Base-by-base conservation (phyloP, 2,113 vertebrate genomes). In the Eurystomus gularis region DNA sequence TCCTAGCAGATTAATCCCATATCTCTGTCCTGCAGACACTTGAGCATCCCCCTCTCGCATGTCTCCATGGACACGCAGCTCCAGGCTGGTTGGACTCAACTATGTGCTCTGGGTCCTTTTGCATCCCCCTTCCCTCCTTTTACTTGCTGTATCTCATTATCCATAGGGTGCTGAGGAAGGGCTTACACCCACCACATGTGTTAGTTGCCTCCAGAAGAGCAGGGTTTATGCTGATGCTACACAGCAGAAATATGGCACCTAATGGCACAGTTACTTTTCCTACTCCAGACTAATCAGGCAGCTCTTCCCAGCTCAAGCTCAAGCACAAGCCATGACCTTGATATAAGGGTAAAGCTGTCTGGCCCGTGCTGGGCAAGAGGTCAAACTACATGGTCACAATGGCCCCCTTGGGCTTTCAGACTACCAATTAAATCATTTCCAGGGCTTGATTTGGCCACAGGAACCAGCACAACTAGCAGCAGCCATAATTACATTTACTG, bases 391-490 rank as follows among this genome's bases (percentile, higher is more conserved):
- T 31, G 60, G 66, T 75, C 90, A 61, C 7, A 0, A 68, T 2
- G 2, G 39, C 19, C 77, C 77, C 83, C 66, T 29, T 65, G 86
- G 65, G 69, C 82, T 91, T 68, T 31, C 86, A 86, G 77, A 29
- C 90, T 66, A 17, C 39, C 86, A 79, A 58, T 95, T 92, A 94
- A 93, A 96, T 90, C 77, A 87, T 93, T 94, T 17, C 91, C 73
- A 86, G 23, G 4, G 69, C 75, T 92, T 83, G 75, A 37, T 73
- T 93, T 82, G 85, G 71, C 91, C 64, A 77, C 82, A 89, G 80
- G 4, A 88, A 90, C 44, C 60, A 90, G 73, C 61, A 69, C 28
- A 2, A 75, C 7, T 26, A 58, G n/a, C 42, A 82, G 76, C 71
- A 44, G 60, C 3, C 4, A 42, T 54, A 75, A 62, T 78, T 83